Evolutionary conservation across 2,888 invertebrate genomes (phyloP), one percentile per base, ranked within the genome.

Genomic region (Lycaena phlaeas): DNA sequence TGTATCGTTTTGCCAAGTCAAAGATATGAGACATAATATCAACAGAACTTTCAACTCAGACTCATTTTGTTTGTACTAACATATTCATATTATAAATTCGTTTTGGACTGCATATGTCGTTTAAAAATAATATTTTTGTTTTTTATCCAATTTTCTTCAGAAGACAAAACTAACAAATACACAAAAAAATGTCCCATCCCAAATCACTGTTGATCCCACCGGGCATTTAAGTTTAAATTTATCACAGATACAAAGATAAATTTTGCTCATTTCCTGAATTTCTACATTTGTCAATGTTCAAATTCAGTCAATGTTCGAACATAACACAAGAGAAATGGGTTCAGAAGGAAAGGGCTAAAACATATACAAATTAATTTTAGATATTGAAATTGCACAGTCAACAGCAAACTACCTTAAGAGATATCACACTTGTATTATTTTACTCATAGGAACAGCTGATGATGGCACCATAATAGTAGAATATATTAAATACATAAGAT

Each of bases 231-330:
- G 48, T 55, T 52, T 51, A 54, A 52, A 52, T 51, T 51, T 62
- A 62, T 62, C 62, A 62, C 62, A 62, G 62, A 57, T 56, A 50
- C 44, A 50, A 48, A 56, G 50, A 53, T 51, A 50, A 7, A 18
- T 12, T 50, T 46, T 47, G 36, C 27, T 37, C 27, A 30, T n/a
- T n/a, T n/a, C n/a, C n/a, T n/a, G n/a, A n/a, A n/a, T n/a, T n/a
- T n/a, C n/a, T n/a, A n/a, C n/a, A n/a, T n/a, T n/a, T n/a, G n/a
- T n/a, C n/a, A n/a, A n/a, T n/a, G n/a, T n/a, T n/a, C n/a, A n/a
- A n/a, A n/a, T n/a, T n/a, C n/a, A n/a, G n/a, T n/a, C n/a, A n/a
- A n/a, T n/a, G n/a, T n/a, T n/a, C n/a, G n/a, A n/a, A n/a, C n/a
- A n/a, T n/a, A n/a, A n/a, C n/a, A n/a, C n/a, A n/a, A n/a, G n/a